Percentiles rank a stretch among this genome's conserved stretches.
phyloP scores from a whole-genome alignment of 2,888 invertebrate species.

The Nasonia oneida region DNA sequence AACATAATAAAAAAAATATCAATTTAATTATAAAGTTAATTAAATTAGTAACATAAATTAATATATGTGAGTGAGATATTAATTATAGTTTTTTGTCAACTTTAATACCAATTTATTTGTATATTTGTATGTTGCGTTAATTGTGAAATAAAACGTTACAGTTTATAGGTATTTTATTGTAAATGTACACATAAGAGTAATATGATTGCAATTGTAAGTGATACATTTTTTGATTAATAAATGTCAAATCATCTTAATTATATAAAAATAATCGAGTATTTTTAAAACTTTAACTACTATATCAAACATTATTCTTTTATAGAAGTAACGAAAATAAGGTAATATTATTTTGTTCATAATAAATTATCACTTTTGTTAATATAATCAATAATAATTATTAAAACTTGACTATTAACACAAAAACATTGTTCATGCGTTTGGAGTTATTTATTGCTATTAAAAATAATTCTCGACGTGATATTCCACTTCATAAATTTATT shows the following conservation, averaged over 20 bases:
- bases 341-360: slow-evolving; percentile 3
- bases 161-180: slow-evolving; percentile 7
- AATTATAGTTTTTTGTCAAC: slow-evolving; percentile 2
- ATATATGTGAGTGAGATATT: not conserved
- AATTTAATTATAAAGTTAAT: not conserved
- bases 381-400: not conserved
- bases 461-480: not conserved
- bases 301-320: not conserved
- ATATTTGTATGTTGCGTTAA: slow-evolving; percentile 36
- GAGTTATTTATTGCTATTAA: not conserved
- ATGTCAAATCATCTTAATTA: not conserved
- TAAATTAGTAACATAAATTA: not conserved
- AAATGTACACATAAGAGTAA: slow-evolving; percentile 17
- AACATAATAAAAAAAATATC: slow-evolving; percentile 26
- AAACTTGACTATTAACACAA: not conserved
- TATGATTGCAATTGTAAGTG: slow-evolving; percentile 28
- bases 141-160: slow-evolving; percentile 3
- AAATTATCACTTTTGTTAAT: not conserved
- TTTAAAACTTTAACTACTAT: slow-evolving; percentile 1
- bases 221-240: slow-evolving; percentile 18
- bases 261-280: not conserved
- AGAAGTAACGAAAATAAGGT: not conserved
- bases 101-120: slow-evolving; percentile 34
- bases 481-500: not conserved
- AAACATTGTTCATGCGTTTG: not conserved